phyloP scores from a whole-genome alignment of 2,888 invertebrate species.

The Drosophila ezoana region DNA sequence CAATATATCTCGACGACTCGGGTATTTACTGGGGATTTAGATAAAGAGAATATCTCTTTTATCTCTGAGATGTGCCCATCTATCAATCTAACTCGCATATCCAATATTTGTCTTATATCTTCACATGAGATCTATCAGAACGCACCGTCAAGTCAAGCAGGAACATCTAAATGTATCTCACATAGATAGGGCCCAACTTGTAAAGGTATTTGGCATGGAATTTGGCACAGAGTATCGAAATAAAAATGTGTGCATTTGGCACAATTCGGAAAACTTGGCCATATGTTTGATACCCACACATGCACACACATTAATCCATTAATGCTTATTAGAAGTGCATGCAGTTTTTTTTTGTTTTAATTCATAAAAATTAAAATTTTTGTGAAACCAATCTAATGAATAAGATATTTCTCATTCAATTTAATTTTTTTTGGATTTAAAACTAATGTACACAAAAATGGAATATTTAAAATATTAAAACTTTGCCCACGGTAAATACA shows the following conservation, averaged over 20 bases:
- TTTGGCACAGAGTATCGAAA: conserved; percentile 42
- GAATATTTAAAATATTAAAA: neutral
- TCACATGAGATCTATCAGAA: too few relatives aligned
- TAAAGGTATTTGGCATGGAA: conserved; percentile 57
- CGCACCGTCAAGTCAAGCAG: too few relatives aligned
- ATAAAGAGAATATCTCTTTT: too few relatives aligned
- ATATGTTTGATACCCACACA: conserved; percentile 29
- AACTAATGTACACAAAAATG: neutral
- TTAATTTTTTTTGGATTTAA: neutral
- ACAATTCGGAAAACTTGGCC: conserved; percentile 34
- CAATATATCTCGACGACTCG: too few relatives aligned
- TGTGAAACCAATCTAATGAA: too few relatives aligned
- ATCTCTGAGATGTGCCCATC: too few relatives aligned
- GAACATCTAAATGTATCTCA: conserved; percentile 17
- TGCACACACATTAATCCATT: conserved; percentile 7
- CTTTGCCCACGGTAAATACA: neutral
- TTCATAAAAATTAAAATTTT: neutral
- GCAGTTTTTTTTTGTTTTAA: neutral
- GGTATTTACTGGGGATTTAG: too few relatives aligned
- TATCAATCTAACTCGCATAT: too few relatives aligned
- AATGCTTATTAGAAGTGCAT: neutral
- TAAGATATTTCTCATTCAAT: too few relatives aligned
- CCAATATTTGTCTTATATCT: too few relatives aligned
- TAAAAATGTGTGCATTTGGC: conserved; percentile 35
- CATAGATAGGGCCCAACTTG: conserved; percentile 32